Evolutionary conservation across 1,140 invertebrate species (phyloP), one percentile per base, ranked within the genome.

Genomic region (Drosophila repleta): DNA sequence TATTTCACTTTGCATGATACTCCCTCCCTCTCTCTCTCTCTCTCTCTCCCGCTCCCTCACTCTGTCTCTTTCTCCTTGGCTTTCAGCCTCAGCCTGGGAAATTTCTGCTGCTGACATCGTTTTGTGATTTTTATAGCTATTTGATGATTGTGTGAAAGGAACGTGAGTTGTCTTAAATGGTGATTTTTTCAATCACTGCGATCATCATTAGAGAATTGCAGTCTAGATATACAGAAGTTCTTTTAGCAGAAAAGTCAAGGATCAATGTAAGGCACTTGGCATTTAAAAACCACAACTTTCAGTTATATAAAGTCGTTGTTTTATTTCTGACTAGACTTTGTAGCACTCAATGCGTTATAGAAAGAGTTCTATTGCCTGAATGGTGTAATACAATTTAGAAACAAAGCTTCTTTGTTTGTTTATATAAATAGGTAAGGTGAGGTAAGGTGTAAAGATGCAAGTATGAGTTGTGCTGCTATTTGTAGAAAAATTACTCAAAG

Each of bases 1-100:
- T 67, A 78, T 87, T 81, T 85, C 78, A 87, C 74, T 87, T 74
- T 70, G 74, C 56, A 26, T 61, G 72, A 75, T 75, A 20, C 32
- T 60, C 17, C 26, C 21, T 35, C 55, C 51, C 20, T 39, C 35
- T 65, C 10, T 56, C 43, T 52, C 18, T 26, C 20, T n/a, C 43
- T 0, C 55, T 21, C 53, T 24, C 43, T 15, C 18, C 21, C 20
- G 8, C 17, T 15, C 57, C 13, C 18, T 35, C n/a, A 3, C 39
- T 32, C 24, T 5, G 5, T 37, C 13, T 29, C 0, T 21, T 20
- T 35, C 48, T 20, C 29, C 15, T 37, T 41, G 26, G 10, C 15
- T 10, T 32, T 18, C 37, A 49, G 52, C 43, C 52, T 18, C 37
- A 49, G 52, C 43, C 52, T 87, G 82, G 82, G 83, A 85, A 85